Base-by-base conservation (phyloP, 2,888 invertebrate species). In the Plemyria rubiginata region DNA sequence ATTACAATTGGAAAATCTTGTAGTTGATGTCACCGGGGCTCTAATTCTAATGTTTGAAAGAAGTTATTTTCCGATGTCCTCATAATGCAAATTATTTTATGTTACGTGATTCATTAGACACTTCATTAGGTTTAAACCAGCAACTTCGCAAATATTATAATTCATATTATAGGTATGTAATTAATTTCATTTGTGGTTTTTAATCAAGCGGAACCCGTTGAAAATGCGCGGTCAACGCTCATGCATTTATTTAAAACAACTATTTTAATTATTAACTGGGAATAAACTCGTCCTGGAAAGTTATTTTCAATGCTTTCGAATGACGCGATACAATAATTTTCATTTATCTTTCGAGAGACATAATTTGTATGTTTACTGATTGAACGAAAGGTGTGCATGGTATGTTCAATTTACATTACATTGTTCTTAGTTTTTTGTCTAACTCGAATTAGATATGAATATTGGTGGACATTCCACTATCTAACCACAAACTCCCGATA, bases 261-360 rank as follows among this genome's bases (percentile, higher is more conserved):
- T 78, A 82, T 86, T 85, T 87, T 79, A 86, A 87, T 85, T 85
- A 87, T 87, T 79, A 80, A 82, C 72, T 71, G 73, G 69, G 70
- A 79, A 80, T 75, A 77, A 78, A 80, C 78, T 78, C 71, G 66
- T 72, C 29, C 43, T 22, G 36, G 72, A 72, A 76, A 80, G 77
- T 83, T 80, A 71, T 76, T 71, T 70, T 61, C 50, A 68, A 70
- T 71, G 36, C 16, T 49, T 40, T 56, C 58, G 9, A 51, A 28
- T 32, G 51, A 43, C 15, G 22, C 46, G 8, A 7, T 12, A 22
- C n/a, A 48, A 48, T 48, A 15, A 38, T 38, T 38, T 11, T 41
- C 7, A 13, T 13, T 43, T 43, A 43, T 12, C 40, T 40, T 40
- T 40, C n/a, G n/a, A 40, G 12, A n/a, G 4, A n/a, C 32, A 32